phyloP scores from a whole-genome alignment of 2,113 vertebrate genomes.

The Corythaeola cristata region DNA sequence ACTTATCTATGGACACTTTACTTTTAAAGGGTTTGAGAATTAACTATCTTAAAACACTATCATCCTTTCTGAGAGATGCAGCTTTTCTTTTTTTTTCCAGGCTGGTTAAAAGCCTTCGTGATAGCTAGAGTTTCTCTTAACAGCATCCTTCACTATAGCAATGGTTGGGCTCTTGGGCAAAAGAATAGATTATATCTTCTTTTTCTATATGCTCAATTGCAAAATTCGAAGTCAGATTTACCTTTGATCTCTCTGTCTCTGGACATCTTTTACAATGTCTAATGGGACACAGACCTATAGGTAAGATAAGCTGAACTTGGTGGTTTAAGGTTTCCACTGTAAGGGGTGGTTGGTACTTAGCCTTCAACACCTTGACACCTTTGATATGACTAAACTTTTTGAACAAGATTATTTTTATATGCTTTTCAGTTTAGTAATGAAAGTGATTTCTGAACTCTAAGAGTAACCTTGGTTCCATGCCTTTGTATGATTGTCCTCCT shows the following conservation, averaged over 20 bases:
- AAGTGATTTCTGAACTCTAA: neutral
- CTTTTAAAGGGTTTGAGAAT: neutral
- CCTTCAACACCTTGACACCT: neutral
- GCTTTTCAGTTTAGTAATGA: neutral
- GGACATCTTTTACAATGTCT: neutral
- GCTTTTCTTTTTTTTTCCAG: neutral
- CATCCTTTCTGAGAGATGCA: neutral
- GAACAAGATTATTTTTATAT: neutral
- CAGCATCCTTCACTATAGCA: neutral
- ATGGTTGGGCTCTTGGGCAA: neutral
- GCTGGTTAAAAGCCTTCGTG: neutral
- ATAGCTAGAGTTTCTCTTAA: neutral
- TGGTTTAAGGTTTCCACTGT: neutral
- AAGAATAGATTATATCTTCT: fast-evolving
- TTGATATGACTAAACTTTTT: neutral
- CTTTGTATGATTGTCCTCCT: neutral
- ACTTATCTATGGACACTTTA: neutral
- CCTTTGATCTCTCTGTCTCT: neutral
- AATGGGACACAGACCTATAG: neutral
- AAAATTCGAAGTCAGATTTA: neutral
- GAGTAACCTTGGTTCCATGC: neutral
- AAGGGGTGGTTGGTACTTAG: neutral
- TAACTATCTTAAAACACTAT: neutral
- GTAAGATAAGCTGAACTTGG: neutral
- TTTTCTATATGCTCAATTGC: neutral